These are phyloP conservation scores for Takifugu bimaculatus DNA, from an alignment of 2,113 vertebrate species.

Conservation along the genomic window DNA sequence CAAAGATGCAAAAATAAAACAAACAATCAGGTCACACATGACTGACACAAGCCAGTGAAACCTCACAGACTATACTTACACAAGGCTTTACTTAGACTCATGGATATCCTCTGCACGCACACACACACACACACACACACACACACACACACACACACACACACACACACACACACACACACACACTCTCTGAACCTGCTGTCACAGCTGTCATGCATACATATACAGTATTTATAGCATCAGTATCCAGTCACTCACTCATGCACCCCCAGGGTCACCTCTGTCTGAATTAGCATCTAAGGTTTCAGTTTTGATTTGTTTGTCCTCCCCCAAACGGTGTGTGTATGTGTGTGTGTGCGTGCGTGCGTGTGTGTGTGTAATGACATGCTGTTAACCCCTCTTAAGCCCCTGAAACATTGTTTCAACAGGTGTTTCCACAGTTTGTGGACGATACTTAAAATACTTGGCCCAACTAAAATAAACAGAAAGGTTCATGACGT, in stretches of 20 bases:
- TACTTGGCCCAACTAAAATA: background rate
- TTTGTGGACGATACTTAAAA: background rate
- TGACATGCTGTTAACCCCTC: background rate
- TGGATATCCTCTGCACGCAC: conserved; percentile 1
- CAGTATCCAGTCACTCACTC: background rate
- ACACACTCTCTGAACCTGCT: too few species aligned
- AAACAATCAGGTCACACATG: background rate
- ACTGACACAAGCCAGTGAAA: conserved; percentile 1
- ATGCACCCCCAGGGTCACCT: background rate
- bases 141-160: background rate
- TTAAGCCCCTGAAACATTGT: background rate
- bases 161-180: background rate
- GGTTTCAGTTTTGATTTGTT: too few species aligned
- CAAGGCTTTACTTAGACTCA: conserved; percentile 21
- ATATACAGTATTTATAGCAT: background rate
- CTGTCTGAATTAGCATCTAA: too few species aligned
- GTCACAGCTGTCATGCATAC: too few species aligned
- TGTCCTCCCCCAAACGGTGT: background rate
- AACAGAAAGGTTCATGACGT: too few species aligned
- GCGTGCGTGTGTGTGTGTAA: conserved; percentile 15
- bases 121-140: conserved; percentile 15
- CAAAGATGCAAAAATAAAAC: too few species aligned
- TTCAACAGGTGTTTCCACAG: conserved; percentile 6
- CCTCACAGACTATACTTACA: conserved; percentile 12
- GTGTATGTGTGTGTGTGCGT: conserved; percentile 15